These are phyloP conservation scores for Heteromormyrus szaboi DNA, from an alignment of 2,797 vertebrate species.

Conservation along the genomic window DNA sequence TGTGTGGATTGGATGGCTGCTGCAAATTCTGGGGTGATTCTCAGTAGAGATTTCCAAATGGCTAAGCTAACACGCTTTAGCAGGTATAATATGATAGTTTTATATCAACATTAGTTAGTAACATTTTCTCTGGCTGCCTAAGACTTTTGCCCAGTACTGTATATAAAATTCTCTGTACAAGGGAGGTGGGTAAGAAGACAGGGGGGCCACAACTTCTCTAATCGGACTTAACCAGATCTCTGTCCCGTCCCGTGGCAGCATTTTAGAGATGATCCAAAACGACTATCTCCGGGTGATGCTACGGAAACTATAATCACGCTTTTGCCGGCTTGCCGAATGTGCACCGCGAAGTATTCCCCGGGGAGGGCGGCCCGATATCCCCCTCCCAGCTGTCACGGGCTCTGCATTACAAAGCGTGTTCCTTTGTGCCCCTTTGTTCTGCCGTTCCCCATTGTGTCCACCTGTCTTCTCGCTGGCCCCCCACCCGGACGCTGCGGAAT, in stretches of 20 bases:
- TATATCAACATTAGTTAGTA: neutral
- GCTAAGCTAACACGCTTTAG: neutral
- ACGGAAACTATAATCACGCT: neutral
- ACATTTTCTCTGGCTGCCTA: neutral
- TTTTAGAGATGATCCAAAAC: neutral
- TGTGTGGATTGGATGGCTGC: neutral
- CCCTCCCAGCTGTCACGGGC: constrained; percentile 42
- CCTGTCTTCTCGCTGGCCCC: constrained; percentile 52
- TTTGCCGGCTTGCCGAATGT: neutral
- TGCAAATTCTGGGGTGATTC: neutral
- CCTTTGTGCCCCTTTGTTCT: constrained; percentile 45
- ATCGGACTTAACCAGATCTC: neutral
- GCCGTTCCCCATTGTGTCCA: constrained; percentile 51
- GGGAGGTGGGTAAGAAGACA: neutral
- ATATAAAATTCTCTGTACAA: neutral
- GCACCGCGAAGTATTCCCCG: neutral
- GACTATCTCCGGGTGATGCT: neutral
- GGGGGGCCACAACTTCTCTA: neutral
- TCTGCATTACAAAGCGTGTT: constrained; percentile 44
- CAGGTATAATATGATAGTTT: neutral
- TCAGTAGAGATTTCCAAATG: neutral
- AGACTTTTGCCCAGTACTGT: neutral
- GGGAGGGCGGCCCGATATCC: constrained; percentile 32
- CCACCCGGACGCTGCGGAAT: constrained; percentile 47
- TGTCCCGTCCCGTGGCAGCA: neutral